Evolutionary conservation across 2,113 vertebrate genomes (phyloP).

Genomic region (Chinchilla lanigera): DNA sequence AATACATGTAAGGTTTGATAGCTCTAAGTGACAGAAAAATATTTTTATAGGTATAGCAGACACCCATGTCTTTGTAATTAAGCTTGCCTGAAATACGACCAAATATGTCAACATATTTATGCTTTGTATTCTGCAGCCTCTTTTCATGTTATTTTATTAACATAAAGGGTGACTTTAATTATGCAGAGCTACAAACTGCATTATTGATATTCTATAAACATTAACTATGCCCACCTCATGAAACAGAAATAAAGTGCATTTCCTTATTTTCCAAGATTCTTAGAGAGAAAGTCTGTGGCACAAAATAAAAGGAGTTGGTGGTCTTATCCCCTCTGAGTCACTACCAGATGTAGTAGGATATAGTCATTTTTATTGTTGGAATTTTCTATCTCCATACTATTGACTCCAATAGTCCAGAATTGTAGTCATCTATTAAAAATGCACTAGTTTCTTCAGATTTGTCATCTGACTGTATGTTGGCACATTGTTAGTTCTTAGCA

Average conservation of each 20-base stretch:
- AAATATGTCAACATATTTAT: conserved; percentile 84
- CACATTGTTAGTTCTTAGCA: neutral
- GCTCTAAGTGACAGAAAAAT: conserved; percentile 83
- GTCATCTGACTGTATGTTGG: neutral
- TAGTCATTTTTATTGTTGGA: conserved; percentile 55
- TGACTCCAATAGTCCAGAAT: neutral
- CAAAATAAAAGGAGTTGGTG: conserved; percentile 41
- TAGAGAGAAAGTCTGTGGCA: conserved; percentile 53
- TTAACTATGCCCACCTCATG: conserved; percentile 84
- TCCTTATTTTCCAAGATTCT: conserved; percentile 80
- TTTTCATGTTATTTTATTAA: conserved; percentile 87
- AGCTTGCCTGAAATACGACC: conserved; percentile 85
- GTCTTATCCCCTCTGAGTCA: neutral
- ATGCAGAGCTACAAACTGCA: conserved; percentile 87
- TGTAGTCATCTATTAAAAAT: neutral
- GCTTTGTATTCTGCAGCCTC: conserved; percentile 73
- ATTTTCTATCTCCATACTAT: neutral
- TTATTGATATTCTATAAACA: conserved; percentile 89
- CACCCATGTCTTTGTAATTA: conserved; percentile 83
- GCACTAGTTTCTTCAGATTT: neutral
- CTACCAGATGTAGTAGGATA: neutral
- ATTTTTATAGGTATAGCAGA: conserved; percentile 77
- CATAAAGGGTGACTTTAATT: conserved; percentile 86
- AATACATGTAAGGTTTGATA: conserved; percentile 75
- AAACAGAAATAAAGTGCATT: conserved; percentile 83